A percentile compares a stretch with the other conserved stretches of the same genome.
phyloP scores from a whole-genome alignment of 2,888 invertebrate species.

The Coronaproctus castanopsis region DNA sequence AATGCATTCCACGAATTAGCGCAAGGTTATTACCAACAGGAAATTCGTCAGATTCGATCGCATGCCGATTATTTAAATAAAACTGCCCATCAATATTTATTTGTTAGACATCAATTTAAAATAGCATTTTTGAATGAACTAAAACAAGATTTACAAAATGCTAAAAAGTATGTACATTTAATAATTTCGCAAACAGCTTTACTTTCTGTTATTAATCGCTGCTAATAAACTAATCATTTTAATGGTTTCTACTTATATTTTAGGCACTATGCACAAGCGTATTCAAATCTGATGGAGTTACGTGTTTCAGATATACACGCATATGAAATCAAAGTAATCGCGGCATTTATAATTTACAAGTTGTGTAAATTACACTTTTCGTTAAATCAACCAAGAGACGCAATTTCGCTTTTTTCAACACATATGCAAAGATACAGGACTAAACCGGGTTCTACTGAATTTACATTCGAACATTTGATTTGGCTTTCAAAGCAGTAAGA shows the following conservation, averaged over 20 bases:
- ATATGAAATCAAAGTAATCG: slow-evolving; percentile 82
- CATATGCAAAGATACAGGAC: slow-evolving; percentile 77
- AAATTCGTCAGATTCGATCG: slow-evolving; percentile 64
- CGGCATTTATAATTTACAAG: slow-evolving; percentile 88
- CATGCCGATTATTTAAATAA: slow-evolving; percentile 81
- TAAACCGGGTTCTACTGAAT: slow-evolving; percentile 43
- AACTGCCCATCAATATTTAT: slow-evolving; percentile 72
- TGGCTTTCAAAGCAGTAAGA: slow-evolving; percentile 86
- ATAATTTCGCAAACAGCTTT: neutral
- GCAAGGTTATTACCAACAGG: slow-evolving; percentile 76
- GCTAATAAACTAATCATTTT: slow-evolving; percentile 3
- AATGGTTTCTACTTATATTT: slow-evolving; percentile 15
- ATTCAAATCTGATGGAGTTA: slow-evolving; percentile 71
- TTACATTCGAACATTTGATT: slow-evolving; percentile 83
- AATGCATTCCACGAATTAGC: slow-evolving; percentile 84
- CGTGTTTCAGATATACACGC: slow-evolving; percentile 75
- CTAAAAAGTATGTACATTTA: slow-evolving; percentile 30
- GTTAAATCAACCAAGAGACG: slow-evolving; percentile 74
- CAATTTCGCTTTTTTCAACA: slow-evolving; percentile 78
- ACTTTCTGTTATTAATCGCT: neutral
- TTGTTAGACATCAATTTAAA: slow-evolving; percentile 92
- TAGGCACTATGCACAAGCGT: slow-evolving; percentile 68
- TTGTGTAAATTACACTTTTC: slow-evolving; percentile 77
- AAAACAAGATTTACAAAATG: slow-evolving; percentile 67
- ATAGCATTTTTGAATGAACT: slow-evolving; percentile 87